Percentiles rank a stretch among this genome's conserved stretches.
Conservation (phyloP, 2,113 vertebrate genomes). For the Xenopus borealis region DNA sequence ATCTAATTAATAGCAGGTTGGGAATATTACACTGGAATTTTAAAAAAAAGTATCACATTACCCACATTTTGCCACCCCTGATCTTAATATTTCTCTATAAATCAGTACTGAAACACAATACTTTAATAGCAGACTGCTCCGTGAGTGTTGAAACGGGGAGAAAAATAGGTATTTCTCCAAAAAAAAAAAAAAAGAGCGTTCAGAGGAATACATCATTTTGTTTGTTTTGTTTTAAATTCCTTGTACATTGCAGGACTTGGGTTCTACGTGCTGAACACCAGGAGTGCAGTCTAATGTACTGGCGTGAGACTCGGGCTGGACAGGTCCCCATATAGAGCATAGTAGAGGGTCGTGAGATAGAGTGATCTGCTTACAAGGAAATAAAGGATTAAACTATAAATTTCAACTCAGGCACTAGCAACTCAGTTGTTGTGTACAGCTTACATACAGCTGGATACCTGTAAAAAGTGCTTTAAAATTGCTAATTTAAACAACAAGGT, state of each 20-base stretch:
- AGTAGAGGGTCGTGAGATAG: no score
- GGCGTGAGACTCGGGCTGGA: no score
- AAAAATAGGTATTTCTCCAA: background rate
- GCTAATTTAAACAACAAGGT: no score
- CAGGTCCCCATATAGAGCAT: no score
- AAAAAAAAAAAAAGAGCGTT: background rate
- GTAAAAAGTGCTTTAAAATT: no score
- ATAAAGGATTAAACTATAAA: no score
- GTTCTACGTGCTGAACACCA: background rate
- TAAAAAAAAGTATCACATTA: background rate
- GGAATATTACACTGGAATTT: conserved; percentile 1
- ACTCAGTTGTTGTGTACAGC: no score
- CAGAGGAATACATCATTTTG: background rate
- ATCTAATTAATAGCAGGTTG: conserved; percentile 27
- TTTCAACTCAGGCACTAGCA: no score
- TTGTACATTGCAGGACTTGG: background rate
- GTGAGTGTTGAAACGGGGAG: conserved; percentile 1
- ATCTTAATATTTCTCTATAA: conserved; percentile 9
- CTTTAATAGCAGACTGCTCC: background rate
- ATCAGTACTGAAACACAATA: conserved; percentile 10
- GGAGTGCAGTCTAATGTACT: no score
- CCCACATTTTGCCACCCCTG: conserved; percentile 10
- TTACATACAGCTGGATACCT: no score
- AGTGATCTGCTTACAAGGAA: no score
- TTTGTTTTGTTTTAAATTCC: background rate